A percentile compares a stretch with the other conserved stretches of the same genome.
phyloP scores from a whole-genome alignment of 2,113 vertebrate species.

The Phylloscopus whistleri region DNA sequence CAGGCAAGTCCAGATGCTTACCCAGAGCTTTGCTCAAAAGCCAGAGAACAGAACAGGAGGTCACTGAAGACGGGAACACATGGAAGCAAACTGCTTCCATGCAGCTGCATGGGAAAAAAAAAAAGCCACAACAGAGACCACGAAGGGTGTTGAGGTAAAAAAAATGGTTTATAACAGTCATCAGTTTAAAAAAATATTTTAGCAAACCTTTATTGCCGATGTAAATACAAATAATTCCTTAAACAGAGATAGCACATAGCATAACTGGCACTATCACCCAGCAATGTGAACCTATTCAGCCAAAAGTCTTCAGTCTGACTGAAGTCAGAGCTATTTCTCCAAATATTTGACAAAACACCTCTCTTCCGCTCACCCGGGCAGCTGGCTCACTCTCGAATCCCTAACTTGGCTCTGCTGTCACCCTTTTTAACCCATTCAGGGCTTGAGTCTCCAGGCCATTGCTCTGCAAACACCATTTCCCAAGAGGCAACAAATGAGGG shows the following conservation, averaged over 20 bases:
- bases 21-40: neutral
- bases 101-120: neutral
- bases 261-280: neutral
- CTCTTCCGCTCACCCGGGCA: neutral
- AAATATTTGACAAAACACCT: neutral
- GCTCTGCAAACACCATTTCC: neutral
- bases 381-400: neutral
- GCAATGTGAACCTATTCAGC: neutral
- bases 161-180: neutral
- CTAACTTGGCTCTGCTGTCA: neutral
- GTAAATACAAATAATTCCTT: neutral
- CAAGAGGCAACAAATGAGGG: neutral
- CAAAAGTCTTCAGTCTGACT: neutral
- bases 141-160: neutral
- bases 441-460: neutral
- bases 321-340: neutral
- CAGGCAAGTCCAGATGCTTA: neutral
- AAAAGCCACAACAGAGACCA: neutral
- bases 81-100: neutral
- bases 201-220: neutral
- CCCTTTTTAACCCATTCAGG: neutral
- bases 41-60: neutral
- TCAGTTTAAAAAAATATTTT: neutral
- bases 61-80: rapidly evolving
- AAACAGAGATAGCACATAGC: rapidly evolving